Evolutionary conservation across 2,797 vertebrate species (phyloP).

Genomic region (Stomatorhinus walkeri): DNA sequence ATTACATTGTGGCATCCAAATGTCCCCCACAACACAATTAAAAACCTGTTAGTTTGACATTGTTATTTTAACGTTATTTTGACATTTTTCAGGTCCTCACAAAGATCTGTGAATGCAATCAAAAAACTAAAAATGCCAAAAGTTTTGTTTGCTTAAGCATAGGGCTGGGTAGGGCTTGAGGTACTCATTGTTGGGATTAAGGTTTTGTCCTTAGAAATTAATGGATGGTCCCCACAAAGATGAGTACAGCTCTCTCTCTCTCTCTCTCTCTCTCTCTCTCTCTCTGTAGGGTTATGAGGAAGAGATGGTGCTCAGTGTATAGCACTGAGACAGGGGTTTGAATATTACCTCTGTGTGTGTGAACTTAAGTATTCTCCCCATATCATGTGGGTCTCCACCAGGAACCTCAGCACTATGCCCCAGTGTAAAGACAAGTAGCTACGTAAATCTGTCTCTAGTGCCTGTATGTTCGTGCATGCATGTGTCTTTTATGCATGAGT

Average conservation of each 20-base stretch:
- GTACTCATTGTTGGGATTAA: too few relatives aligned
- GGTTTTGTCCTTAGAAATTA: not conserved
- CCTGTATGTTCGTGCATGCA: not conserved
- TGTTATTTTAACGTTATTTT: too few relatives aligned
- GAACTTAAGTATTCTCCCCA: not conserved
- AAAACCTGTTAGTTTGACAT: too few relatives aligned
- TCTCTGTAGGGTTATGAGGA: not conserved
- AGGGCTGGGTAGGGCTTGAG: not conserved
- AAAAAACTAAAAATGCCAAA: not conserved
- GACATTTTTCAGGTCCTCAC: too few relatives aligned
- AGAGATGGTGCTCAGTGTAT: not conserved
- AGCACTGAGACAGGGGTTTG: not conserved
- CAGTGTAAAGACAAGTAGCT: not conserved
- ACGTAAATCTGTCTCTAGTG: not conserved
- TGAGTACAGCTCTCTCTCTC: not conserved
- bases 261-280: too few relatives aligned
- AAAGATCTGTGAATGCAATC: not conserved
- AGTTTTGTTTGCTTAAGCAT: not conserved
- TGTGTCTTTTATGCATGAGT: not conserved
- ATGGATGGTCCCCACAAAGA: not conserved
- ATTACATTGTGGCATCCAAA: too few relatives aligned
- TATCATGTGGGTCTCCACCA: not conserved
- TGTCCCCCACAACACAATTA: too few relatives aligned
- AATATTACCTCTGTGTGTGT: not conserved
- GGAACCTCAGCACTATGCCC: not conserved